Evolutionary conservation across 2,797 vertebrate genomes (phyloP).

Genomic region (Potorous gilbertii): DNA sequence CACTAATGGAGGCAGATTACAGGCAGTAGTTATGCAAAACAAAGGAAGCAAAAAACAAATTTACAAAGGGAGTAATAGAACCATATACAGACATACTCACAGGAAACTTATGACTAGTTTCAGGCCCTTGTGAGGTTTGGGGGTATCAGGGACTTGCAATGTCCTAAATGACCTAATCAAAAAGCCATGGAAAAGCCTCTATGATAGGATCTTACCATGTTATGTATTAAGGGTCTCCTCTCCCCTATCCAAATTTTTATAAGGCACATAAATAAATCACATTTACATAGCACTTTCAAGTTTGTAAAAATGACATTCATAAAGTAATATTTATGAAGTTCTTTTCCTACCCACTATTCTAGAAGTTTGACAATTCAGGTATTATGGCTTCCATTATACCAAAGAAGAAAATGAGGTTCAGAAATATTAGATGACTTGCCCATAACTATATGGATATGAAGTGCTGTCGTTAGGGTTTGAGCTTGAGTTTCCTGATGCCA

Average conservation of each 20-base stretch:
- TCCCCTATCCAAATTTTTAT: neutral
- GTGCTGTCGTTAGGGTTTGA: neutral
- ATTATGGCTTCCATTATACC: neutral
- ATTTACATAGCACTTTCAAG: neutral
- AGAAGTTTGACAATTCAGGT: neutral
- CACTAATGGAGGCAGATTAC: conserved; percentile 45
- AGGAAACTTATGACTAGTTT: neutral
- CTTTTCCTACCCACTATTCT: neutral
- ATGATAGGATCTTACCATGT: neutral
- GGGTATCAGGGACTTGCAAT: neutral
- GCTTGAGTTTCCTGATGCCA: neutral
- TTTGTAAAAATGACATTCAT: neutral
- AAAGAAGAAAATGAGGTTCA: neutral
- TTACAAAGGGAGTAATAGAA: conserved; percentile 59
- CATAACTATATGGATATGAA: neutral
- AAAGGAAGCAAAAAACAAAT: neutral
- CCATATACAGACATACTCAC: neutral
- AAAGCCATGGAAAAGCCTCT: neutral
- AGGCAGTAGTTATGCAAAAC: conserved; percentile 1
- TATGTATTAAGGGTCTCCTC: neutral
- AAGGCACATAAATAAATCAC: neutral
- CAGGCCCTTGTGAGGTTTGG: neutral
- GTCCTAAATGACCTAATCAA: neutral
- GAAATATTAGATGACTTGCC: neutral
- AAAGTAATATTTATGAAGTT: neutral